A percentile compares a stretch with the other conserved stretches of the same genome.
phyloP scores from a whole-genome alignment of 2,888 invertebrate genomes.

The Ferdinandea cuprea region DNA sequence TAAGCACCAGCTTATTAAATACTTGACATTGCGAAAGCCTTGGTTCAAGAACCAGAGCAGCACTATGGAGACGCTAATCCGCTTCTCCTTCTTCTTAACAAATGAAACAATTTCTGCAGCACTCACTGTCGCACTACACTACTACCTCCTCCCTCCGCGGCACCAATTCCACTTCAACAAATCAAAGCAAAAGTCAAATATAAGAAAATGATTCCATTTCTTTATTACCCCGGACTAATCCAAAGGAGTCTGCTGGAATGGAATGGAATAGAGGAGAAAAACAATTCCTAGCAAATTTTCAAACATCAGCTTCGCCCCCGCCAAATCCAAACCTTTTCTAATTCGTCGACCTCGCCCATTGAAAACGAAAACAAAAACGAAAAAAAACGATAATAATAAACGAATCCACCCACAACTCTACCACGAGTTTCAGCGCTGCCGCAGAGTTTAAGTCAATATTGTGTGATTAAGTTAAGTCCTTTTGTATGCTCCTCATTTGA shows the following conservation, averaged over 20 bases:
- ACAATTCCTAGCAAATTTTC: slow-evolving; percentile 18
- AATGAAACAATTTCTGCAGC: background rate
- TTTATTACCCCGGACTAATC: background rate
- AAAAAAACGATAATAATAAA: too few relatives aligned
- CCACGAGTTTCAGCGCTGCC: slow-evolving; percentile 1
- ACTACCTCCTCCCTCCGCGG: background rate
- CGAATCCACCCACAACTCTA: background rate
- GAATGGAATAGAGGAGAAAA: background rate
- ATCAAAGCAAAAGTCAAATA: slow-evolving; percentile 63
- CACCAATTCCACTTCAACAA: slow-evolving; percentile 4
- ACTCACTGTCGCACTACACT: too few relatives aligned
- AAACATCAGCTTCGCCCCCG: background rate
- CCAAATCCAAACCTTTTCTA: background rate
- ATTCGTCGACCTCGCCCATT: background rate
- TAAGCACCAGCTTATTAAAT: background rate
- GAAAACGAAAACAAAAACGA: too few relatives aligned
- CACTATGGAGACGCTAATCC: background rate
- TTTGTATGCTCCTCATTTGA: slow-evolving; percentile 33
- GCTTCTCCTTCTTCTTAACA: background rate
- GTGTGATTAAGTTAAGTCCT: slow-evolving; percentile 61
- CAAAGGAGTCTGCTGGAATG: background rate
- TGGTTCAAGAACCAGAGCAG: background rate
- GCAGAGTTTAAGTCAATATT: slow-evolving; percentile 58
- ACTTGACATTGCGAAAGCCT: background rate
- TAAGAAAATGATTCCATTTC: slow-evolving; percentile 32